phyloP scores from a whole-genome alignment of 2,797 vertebrate species.

The Tympanoctomys barrerae region DNA sequence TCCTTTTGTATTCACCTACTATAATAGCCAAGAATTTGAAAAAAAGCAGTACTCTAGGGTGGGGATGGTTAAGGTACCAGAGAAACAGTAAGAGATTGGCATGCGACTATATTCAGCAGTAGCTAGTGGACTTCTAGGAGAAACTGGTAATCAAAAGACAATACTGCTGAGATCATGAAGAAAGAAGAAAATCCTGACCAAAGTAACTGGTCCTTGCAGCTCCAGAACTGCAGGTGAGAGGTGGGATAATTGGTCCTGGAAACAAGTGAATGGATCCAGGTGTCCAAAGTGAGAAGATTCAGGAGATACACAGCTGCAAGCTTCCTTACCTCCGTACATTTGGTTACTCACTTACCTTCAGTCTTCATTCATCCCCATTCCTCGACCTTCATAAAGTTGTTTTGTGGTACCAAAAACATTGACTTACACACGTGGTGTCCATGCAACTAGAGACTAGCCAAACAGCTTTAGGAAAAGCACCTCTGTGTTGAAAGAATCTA shows the following conservation, averaged over 20 bases:
- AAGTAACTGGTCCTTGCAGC: not conserved
- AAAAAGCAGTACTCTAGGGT: not conserved
- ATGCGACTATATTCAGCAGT: not conserved
- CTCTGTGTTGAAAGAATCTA: not conserved
- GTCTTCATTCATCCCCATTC: not conserved
- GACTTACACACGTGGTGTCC: slow-evolving; percentile 17
- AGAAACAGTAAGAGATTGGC: not conserved
- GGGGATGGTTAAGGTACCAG: not conserved
- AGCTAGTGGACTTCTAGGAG: not conserved
- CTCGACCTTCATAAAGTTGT: not conserved
- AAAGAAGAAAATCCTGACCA: not conserved
- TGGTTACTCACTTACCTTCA: not conserved
- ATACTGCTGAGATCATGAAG: not conserved
- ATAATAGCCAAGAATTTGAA: not conserved
- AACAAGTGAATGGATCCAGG: not conserved
- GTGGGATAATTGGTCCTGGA: not conserved
- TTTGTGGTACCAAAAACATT: not conserved
- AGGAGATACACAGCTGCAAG: not conserved
- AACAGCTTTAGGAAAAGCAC: slow-evolving; percentile 5
- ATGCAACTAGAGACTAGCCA: not conserved
- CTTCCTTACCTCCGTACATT: not conserved
- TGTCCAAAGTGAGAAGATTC: not conserved
- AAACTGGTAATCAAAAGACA: not conserved
- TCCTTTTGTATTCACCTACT: not conserved
- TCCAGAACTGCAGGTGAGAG: not conserved